Evolutionary conservation across 2,113 vertebrate genomes (phyloP), one percentile per base, ranked within the genome.

Genomic region (Aspiorhynchus laticeps): DNA sequence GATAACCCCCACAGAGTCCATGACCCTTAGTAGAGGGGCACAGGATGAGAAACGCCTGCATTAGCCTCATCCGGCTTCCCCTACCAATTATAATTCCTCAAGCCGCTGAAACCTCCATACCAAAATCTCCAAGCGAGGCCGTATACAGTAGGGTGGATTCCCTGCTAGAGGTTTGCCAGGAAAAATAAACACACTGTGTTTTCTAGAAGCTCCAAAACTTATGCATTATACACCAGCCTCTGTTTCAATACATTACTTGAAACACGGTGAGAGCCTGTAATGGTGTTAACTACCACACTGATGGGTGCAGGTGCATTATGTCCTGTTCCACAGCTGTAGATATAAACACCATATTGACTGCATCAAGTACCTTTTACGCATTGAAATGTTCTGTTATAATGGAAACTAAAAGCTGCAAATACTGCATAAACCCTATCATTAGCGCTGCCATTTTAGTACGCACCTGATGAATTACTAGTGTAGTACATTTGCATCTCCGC

Each of bases 251-350:
- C 56, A 80, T 63, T 80, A 80, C 6, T 41, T 41, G 24, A 38
- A 38, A 38, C 21, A 80, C 11, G 5, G 31, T 43, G 61, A 67
- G 8, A 31, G 38, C 14, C 14, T 28, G 53, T 41, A 79, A 63
- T 43, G 8, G n/a, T 65, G 24, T 31, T 2, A 82, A 82, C 38
- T 17, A 82, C 36, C 15, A 63, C 38, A 46, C 36, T 67, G 80
- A 82, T 82, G 80, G n/a, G 15, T 46, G 38, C 80, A 67, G 80
- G 80, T 82, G 38, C 59, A 82, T 67, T 82, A 65, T 67, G 80
- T 41, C 26, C 59, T 65, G 26, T 46, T 28, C 19, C 80, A 46
- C 59, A 82, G 80, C 59, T 67, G 80, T 65, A 43, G 38, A 65
- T 21, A 67, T 80, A 65, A 79, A 65, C 61, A 82, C 59, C 41